Conservation (phyloP, 2,113 vertebrate genomes). For the Thalassoma bifasciatum region DNA sequence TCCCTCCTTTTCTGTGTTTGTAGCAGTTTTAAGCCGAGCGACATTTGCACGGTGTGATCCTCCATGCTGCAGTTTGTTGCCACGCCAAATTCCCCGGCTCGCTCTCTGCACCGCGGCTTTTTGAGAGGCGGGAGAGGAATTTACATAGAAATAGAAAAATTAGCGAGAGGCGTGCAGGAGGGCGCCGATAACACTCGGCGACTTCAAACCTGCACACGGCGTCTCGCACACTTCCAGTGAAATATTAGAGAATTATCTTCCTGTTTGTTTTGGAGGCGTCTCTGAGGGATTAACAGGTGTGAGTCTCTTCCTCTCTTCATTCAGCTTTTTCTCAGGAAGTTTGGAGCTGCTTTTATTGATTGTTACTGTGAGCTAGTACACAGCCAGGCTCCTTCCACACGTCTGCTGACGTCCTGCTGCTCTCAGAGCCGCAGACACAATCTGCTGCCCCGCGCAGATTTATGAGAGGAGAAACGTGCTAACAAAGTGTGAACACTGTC, state of each 20-base stretch:
- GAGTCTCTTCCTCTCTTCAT: slow-evolving; percentile 1
- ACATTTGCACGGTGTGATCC: slow-evolving; percentile 9
- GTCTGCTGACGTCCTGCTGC: slow-evolving; percentile 41
- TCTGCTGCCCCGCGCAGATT: slow-evolving; percentile 41
- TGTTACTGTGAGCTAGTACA: slow-evolving; percentile 20
- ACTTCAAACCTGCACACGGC: slow-evolving; percentile 37
- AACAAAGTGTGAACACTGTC: slow-evolving; percentile 38
- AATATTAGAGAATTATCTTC: slow-evolving; percentile 24
- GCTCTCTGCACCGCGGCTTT: slow-evolving; percentile 24
- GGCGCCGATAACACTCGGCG: slow-evolving; percentile 24
- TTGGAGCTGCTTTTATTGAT: slow-evolving; percentile 20
- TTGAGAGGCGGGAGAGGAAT: slow-evolving; percentile 32
- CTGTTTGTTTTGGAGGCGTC: slow-evolving; percentile 17
- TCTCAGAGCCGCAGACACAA: slow-evolving; percentile 13
- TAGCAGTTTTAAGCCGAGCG: slow-evolving; percentile 39
- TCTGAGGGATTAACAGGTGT: slow-evolving; percentile 42
- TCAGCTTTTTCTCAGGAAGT: slow-evolving; percentile 29
- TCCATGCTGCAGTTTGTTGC: slow-evolving; percentile 14
- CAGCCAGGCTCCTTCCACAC: slow-evolving; percentile 21
- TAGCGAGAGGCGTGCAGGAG: slow-evolving; percentile 18
- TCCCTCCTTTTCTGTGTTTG: slow-evolving; percentile 7
- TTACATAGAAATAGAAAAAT: slow-evolving; percentile 68
- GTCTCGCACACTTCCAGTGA: background rate
- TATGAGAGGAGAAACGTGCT: slow-evolving; percentile 34
- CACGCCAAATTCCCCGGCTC: background rate